Percentiles rank a stretch among this genome's conserved stretches.
These are phyloP conservation scores for Drosophila limbata DNA, from an alignment of 2,888 invertebrate genomes.

Conservation along the genomic window DNA sequence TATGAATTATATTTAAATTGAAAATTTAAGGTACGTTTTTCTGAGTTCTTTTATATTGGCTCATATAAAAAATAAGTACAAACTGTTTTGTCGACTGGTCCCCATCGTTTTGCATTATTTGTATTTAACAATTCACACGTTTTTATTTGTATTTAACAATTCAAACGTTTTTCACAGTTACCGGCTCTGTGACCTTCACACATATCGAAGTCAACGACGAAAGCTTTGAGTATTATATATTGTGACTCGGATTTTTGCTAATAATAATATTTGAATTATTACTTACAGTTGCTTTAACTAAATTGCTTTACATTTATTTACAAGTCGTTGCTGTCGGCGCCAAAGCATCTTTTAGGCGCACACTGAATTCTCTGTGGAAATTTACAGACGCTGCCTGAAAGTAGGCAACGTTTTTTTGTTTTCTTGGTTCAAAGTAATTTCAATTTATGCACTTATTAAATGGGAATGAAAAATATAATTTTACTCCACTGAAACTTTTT, in stretches of 20 bases:
- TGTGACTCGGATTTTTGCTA: slow-evolving; percentile 22
- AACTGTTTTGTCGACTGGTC: no score
- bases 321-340: slow-evolving; percentile 3
- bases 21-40: neutral
- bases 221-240: slow-evolving; percentile 1
- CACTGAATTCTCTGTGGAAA: neutral
- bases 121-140: slow-evolving; percentile 79
- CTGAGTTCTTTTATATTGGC: neutral
- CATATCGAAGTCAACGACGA: slow-evolving; percentile 4
- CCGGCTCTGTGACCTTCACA: slow-evolving; percentile 47
- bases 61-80: no score
- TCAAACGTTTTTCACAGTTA: slow-evolving; percentile 63
- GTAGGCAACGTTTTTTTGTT: slow-evolving; percentile 37
- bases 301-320: slow-evolving; percentile 40
- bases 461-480: no score
- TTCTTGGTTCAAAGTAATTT: neutral
- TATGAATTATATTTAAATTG: slow-evolving; percentile 15
- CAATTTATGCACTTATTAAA: neutral
- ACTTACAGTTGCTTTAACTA: slow-evolving; percentile 43
- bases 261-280: slow-evolving; percentile 53
- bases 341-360: slow-evolving; percentile 25
- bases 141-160: slow-evolving; percentile 77
- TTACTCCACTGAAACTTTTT: no score
- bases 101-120: slow-evolving; percentile 44
- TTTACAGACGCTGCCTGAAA: slow-evolving; percentile 36